Evolutionary conservation across 2,113 vertebrate species (phyloP).

Genomic region (Rattus rattus): DNA sequence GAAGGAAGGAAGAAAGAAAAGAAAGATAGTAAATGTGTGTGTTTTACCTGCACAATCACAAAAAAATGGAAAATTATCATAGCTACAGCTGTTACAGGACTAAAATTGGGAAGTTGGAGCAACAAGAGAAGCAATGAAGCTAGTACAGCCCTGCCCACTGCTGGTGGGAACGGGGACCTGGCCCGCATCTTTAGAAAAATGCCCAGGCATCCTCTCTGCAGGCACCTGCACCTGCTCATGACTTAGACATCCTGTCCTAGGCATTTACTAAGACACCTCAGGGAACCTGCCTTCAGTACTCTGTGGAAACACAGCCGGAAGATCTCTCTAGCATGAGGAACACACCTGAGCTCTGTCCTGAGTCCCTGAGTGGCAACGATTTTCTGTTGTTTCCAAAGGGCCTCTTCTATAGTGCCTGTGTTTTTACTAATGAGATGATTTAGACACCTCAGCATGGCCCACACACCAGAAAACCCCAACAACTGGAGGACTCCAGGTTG

Average conservation of each 20-base stretch:
- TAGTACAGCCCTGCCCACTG: too few species aligned
- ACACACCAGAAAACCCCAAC: not conserved
- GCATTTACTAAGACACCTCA: not conserved
- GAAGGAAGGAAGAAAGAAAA: not conserved
- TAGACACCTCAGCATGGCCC: not conserved
- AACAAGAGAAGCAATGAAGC: not conserved
- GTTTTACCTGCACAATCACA: not conserved
- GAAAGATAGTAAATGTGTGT: not conserved
- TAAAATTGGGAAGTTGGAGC: not conserved
- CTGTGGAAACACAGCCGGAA: not conserved
- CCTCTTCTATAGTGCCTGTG: rapidly evolving
- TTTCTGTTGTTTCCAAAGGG: too few species aligned
- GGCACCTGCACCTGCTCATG: too few species aligned
- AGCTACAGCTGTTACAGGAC: not conserved
- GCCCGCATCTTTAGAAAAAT: not conserved
- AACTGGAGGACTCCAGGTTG: not conserved
- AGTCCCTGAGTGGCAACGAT: not conserved
- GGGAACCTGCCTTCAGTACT: not conserved
- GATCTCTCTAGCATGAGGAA: not conserved
- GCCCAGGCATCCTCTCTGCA: not conserved
- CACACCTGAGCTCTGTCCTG: not conserved
- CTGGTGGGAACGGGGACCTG: too few species aligned
- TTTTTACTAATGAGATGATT: not conserved
- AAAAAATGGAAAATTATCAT: not conserved
- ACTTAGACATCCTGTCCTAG: not conserved